Percentiles rank a stretch among this genome's conserved stretches.
Conservation (phyloP, 2,113 vertebrate species). For the Pseudopodoces humilis region DNA sequence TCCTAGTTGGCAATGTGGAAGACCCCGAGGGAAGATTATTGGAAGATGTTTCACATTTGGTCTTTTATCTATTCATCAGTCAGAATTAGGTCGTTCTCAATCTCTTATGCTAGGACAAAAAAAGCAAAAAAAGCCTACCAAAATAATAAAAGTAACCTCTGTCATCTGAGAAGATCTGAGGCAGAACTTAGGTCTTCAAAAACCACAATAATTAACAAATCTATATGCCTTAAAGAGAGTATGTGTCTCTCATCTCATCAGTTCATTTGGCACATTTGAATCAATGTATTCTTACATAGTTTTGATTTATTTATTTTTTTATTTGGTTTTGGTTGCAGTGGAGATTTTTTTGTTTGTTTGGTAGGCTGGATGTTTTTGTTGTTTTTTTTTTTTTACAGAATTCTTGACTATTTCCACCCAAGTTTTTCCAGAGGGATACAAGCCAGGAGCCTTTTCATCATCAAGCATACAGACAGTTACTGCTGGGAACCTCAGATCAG, state of each 20-base stretch:
- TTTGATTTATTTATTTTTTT: neutral
- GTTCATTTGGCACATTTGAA: neutral
- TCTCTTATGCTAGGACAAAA: neutral
- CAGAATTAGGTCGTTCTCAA: neutral
- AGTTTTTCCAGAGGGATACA: neutral
- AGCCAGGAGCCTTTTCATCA: neutral
- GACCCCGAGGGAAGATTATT: neutral
- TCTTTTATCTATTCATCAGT: neutral
- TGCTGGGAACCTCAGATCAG: neutral
- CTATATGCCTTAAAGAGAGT: neutral
- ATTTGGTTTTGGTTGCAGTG: neutral
- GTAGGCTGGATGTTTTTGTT: no score
- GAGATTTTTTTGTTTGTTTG: neutral
- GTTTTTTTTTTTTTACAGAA: neutral
- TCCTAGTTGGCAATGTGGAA: neutral
- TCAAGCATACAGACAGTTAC: neutral
- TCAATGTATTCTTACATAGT: neutral
- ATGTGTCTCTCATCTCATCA: neutral
- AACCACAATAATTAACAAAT: neutral
- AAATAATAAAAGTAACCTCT: neutral
- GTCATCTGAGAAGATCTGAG: neutral
- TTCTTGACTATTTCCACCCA: neutral
- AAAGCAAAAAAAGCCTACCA: fast-evolving
- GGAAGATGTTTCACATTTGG: neutral
- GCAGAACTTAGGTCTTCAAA: neutral